Evolutionary conservation across 2,888 invertebrate genomes (phyloP), one percentile per base, ranked within the genome.

Genomic region (Drosophila hamatofila): DNA sequence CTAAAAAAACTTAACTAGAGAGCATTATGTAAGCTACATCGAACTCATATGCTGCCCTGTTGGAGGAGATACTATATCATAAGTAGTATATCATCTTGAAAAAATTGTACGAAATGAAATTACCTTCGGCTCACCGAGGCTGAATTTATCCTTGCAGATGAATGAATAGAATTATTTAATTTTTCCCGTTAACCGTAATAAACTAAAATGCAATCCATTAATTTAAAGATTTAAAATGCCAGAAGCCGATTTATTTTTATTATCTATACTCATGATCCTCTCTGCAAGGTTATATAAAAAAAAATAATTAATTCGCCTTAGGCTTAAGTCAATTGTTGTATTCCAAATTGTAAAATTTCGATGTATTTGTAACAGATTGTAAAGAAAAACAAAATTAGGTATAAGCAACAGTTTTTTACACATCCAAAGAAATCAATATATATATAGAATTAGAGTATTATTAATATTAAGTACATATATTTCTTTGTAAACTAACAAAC

Each of bases 401-500:
- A 35, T 72, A 72, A 72, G 68, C 41, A 54, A 67, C 41, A 46
- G 8, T 18, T 41, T 14, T 52, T 54, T 27, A 71, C 49, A 72
- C 73, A 75, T 61, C 35, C 18, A 63, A 68, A 49, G 41, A 59
- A 46, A 51, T 60, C 18, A 70, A 39, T 74, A 52, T 60, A 39
- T 58, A 30, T 23, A 35, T 23, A 35, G 9, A 35, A 23, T 35
- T 48, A 51, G 51, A 35, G 52, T 35, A 56, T 72, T 72, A 59
- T 41, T 61, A 61, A 57, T 54, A 44, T 68, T 83, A 82, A 82
- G 84, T 71, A 46, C 46, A 54, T 39, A 58, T n/a, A 52, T 56
- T 49, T 58, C 30, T 62, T 59, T 61, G 56, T 62, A 67, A 82
- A 76, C 78, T 86, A 74, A 82, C 80, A 55, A 59, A 46, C 48